phyloP scores from a whole-genome alignment of 2,888 invertebrate genomes.

The Lepidocyrtinus sp. region DNA sequence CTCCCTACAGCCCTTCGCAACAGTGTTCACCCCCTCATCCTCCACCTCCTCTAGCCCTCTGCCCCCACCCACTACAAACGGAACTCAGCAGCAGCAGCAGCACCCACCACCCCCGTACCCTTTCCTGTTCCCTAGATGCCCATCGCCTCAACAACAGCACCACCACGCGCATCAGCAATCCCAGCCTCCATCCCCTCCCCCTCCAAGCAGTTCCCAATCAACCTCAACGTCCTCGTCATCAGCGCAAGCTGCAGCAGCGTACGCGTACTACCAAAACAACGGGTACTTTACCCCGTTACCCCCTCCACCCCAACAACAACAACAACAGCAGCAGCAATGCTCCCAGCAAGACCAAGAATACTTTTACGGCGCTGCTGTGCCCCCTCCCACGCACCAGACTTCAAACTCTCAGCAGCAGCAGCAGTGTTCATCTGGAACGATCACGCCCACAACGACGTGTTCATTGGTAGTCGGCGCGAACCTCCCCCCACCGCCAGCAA shows the following conservation, averaged over 20 bases:
- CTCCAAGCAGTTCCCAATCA: conserved; percentile 75
- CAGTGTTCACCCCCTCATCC: conserved; percentile 25
- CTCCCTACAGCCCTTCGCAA: conserved; percentile 67
- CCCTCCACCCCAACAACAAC: neutral
- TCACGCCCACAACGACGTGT: conserved; percentile 12
- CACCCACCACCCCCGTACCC: conserved; percentile 72
- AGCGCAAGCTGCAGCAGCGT: conserved; percentile 24
- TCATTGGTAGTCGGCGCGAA: conserved; percentile 2
- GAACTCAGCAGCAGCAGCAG: conserved; percentile 41
- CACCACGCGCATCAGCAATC: conserved; percentile 48
- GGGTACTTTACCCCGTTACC: conserved; percentile 39
- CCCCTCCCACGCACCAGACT: conserved; percentile 45
- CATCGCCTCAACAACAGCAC: conserved; percentile 40
- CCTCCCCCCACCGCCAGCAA: conserved; percentile 76
- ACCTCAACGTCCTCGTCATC: neutral
- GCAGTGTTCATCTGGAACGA: neutral
- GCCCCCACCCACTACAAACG: neutral
- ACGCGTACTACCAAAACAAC: conserved; percentile 28
- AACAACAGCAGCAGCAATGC: neutral
- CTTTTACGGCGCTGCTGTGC: neutral
- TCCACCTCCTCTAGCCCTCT: conserved; percentile 33
- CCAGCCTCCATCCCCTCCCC: conserved; percentile 74
- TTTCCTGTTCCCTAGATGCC: conserved; percentile 65
- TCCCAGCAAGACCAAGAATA: neutral
- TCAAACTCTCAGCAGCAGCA: neutral